These are phyloP conservation scores for Numenius phaeopus DNA, from an alignment of 2,797 vertebrate species.

Conservation along the genomic window DNA sequence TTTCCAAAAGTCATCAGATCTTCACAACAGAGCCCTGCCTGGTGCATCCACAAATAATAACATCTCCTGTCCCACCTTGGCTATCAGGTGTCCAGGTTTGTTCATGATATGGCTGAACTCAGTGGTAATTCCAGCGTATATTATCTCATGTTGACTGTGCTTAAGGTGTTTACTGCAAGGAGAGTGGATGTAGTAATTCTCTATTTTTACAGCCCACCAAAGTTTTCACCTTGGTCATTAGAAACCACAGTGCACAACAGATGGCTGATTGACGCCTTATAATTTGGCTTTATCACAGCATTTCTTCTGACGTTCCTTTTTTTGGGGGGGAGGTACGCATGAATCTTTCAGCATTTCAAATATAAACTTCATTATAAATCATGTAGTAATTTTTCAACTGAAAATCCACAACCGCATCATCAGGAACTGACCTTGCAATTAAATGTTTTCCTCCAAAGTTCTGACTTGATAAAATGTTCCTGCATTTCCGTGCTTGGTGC, in stretches of 20 bases:
- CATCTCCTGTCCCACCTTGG: neutral
- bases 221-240: slow-evolving; percentile 54
- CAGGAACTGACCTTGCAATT: slow-evolving; percentile 26
- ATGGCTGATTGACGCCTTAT: slow-evolving; percentile 11
- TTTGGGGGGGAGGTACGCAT: fast-evolving
- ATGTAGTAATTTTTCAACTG: neutral
- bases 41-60: neutral
- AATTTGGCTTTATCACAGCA: neutral
- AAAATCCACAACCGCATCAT: neutral
- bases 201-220: neutral
- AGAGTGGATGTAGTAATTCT: neutral
- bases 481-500: slow-evolving; percentile 16
- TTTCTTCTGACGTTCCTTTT: neutral
- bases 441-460: slow-evolving; percentile 5
- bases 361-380: neutral
- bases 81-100: neutral
- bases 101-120: fast-evolving
- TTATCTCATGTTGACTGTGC: neutral
- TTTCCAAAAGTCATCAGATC: neutral
- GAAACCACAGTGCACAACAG: slow-evolving; percentile 11
- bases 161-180: neutral
- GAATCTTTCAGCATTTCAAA: neutral
- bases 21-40: neutral
- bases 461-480: slow-evolving; percentile 8
- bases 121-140: neutral